phyloP scores from a whole-genome alignment of 1,140 invertebrate genomes.

The Drosophila varians region DNA sequence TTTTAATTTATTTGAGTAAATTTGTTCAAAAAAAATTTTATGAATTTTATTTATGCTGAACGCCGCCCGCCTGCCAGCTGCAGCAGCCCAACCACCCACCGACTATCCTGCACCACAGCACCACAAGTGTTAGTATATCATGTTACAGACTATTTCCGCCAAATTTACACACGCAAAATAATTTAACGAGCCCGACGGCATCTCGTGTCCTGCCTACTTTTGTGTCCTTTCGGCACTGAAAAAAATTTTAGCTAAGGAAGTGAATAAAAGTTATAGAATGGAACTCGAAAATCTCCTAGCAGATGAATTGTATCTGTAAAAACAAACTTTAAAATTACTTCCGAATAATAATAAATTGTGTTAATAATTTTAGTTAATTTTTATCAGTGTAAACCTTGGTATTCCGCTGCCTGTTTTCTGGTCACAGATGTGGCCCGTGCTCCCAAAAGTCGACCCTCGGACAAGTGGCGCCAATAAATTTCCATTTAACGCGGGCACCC shows the following conservation, averaged over 20 bases:
- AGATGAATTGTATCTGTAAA: no score
- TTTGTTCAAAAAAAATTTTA: slow-evolving; percentile 65
- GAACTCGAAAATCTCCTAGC: no score
- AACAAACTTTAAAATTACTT: no score
- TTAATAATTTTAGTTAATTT: neutral
- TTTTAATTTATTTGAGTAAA: slow-evolving; percentile 83
- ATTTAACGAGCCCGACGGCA: slow-evolving; percentile 59
- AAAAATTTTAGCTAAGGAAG: no score
- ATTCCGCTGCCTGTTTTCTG: slow-evolving; percentile 24
- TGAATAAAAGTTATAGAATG: no score
- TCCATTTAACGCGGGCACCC: slow-evolving; percentile 63
- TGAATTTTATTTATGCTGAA: slow-evolving; percentile 77
- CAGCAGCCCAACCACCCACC: neutral
- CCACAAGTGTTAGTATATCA: slow-evolving; percentile 80
- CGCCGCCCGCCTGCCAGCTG: slow-evolving; percentile 6
- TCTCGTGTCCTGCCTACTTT: slow-evolving; percentile 26
- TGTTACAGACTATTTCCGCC: slow-evolving; percentile 81
- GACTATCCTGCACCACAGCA: slow-evolving; percentile 4
- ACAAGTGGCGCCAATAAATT: slow-evolving; percentile 75
- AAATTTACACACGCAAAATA: slow-evolving; percentile 82
- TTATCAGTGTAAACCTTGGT: neutral
- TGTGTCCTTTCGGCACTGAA: neutral
- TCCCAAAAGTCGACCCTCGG: slow-evolving; percentile 41
- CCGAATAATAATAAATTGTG: neutral
- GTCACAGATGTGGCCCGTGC: slow-evolving; percentile 33